A percentile compares a stretch with the other conserved stretches of the same genome.
These are phyloP conservation scores for Accipiter virgatus DNA, from an alignment of 2,113 vertebrate genomes.

Conservation along the genomic window DNA sequence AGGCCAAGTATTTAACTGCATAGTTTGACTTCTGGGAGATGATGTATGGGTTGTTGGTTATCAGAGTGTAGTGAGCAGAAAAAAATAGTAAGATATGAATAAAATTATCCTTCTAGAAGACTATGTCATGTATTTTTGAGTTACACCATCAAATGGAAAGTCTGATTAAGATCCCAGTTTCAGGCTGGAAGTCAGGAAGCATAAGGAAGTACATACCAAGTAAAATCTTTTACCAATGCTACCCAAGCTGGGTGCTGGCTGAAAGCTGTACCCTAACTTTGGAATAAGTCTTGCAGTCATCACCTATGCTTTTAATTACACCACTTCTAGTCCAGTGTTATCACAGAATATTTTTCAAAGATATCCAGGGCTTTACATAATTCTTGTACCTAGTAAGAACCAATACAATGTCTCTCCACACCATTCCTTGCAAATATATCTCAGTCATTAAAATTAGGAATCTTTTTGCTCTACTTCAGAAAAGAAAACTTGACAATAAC, in stretches of 20 bases:
- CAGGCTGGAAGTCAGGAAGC: not conserved
- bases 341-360: not conserved
- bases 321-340: not conserved
- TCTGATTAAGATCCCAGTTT: not conserved
- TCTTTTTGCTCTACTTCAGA: not conserved
- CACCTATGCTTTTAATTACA: not conserved
- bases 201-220: not conserved
- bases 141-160: not conserved
- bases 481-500: not conserved
- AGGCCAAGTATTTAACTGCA: not conserved
- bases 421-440: not conserved
- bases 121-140: not conserved
- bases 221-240: not conserved
- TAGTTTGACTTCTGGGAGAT: not conserved
- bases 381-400: not conserved
- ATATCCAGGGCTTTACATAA: not conserved
- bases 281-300: not conserved
- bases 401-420: not conserved
- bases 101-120: not conserved
- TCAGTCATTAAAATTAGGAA: not conserved
- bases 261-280: not conserved
- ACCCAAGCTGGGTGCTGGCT: not conserved
- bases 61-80: not conserved
- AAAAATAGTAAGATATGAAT: not conserved
- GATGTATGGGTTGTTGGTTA: not conserved